phyloP scores from a whole-genome alignment of 2,888 invertebrate species.

The Metopia argyrocephala region DNA sequence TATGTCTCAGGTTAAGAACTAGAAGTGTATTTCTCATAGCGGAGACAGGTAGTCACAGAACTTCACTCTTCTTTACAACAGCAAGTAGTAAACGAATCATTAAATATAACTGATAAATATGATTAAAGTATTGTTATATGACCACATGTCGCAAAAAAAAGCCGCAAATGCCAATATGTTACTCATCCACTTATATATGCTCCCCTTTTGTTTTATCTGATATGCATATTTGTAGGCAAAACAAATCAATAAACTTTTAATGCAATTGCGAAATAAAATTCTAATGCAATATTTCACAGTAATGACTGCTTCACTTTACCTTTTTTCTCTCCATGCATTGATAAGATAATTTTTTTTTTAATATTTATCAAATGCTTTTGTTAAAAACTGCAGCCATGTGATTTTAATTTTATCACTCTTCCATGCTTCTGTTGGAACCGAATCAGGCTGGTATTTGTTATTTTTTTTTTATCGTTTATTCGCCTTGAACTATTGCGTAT shows the following conservation, averaged over 20 bases:
- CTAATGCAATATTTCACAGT: not conserved
- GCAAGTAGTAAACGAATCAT: no score
- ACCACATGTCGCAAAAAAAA: no score
- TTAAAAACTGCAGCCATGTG: not conserved
- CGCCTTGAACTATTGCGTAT: constrained; percentile 24
- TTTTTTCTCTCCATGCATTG: not conserved
- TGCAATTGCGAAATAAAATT: not conserved
- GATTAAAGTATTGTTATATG: no score
- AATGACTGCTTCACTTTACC: no score
- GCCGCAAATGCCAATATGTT: no score
- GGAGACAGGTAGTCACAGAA: no score
- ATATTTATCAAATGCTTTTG: not conserved
- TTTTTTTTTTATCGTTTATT: constrained; percentile 11
- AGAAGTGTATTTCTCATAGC: no score
- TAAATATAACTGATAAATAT: no score
- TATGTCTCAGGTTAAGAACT: no score
- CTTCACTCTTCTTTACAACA: no score
- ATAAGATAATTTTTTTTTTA: not conserved
- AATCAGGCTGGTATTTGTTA: not conserved
- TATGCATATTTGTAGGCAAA: not conserved
- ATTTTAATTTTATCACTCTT: not conserved
- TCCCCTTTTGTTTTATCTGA: not conserved
- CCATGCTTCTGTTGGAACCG: not conserved
- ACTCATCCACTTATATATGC: not conserved
- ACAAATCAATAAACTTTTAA: constrained; percentile 10